Conservation (phyloP, 2,797 vertebrate genomes). For the Taenioides sp. region DNA sequence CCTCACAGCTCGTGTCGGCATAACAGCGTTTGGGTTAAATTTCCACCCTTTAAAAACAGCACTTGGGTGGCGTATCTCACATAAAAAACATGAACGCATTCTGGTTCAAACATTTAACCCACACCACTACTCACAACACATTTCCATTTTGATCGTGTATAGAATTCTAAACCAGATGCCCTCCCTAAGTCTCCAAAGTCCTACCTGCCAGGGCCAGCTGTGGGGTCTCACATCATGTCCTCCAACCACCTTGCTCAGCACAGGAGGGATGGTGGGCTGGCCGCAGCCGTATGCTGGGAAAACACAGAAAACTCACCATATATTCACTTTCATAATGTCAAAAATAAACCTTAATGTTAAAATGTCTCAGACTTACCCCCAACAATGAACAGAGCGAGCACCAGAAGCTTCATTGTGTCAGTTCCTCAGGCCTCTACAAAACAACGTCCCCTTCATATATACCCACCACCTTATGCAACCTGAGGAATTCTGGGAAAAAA, state of each 20-base stretch:
- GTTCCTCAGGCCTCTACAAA: constrained; percentile 21
- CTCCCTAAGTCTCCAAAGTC: too few species aligned
- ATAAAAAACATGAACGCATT: too few species aligned
- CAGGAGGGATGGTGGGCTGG: constrained; percentile 69
- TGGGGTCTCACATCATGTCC: constrained; percentile 73
- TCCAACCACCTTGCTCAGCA: constrained; percentile 59
- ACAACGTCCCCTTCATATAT: constrained; percentile 43
- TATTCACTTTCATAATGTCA: background rate
- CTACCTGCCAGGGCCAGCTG: constrained; percentile 84
- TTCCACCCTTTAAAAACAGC: too few species aligned
- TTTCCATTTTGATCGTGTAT: background rate
- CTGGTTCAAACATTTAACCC: too few species aligned
- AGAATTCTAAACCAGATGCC: background rate
- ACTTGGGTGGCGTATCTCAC: too few species aligned
- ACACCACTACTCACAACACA: too few species aligned
- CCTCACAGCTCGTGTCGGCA: too few species aligned
- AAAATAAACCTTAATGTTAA: background rate
- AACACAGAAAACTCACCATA: background rate
- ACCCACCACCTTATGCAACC: constrained; percentile 42
- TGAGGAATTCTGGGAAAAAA: constrained; percentile 33
- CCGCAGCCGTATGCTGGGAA: constrained; percentile 78
- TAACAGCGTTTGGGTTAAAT: too few species aligned
- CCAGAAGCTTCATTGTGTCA: constrained; percentile 75
- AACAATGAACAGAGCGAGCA: constrained; percentile 73
- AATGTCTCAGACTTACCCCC: constrained; percentile 61